These are phyloP conservation scores for Onychomys leucogaster DNA, from an alignment of 2,797 vertebrate species.

Conservation along the genomic window DNA sequence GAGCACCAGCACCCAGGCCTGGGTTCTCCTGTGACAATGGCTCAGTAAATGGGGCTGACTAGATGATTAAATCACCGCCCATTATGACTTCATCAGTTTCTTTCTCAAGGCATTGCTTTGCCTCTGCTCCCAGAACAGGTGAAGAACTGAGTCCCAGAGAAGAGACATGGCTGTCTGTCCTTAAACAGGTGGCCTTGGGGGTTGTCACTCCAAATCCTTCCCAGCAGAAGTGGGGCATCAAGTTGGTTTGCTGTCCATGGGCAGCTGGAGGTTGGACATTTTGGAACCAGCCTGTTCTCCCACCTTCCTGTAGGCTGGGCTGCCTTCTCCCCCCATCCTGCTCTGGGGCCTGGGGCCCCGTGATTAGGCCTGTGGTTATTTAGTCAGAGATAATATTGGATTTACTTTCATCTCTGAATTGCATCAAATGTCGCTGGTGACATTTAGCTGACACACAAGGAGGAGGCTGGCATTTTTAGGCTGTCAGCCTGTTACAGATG, in stretches of 20 bases:
- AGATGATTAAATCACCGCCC: neutral
- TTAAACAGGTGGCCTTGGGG: neutral
- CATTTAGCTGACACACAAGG: slow-evolving; percentile 88
- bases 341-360: slow-evolving; percentile 52
- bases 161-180: neutral
- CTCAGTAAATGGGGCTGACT: neutral
- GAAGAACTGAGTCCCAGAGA: neutral
- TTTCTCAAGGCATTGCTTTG: neutral
- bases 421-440: slow-evolving; percentile 86
- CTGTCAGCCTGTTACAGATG: slow-evolving; percentile 86
- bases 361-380: slow-evolving; percentile 79
- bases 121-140: neutral
- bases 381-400: slow-evolving; percentile 84
- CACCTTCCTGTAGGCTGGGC: neutral
- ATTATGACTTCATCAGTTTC: neutral
- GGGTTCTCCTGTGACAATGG: neutral
- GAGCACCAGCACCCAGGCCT: neutral
- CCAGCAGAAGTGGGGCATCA: neutral
- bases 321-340: slow-evolving; percentile 34
- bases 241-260: neutral
- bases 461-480: slow-evolving; percentile 87
- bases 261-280: neutral
- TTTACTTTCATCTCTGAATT: slow-evolving; percentile 86
- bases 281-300: neutral
- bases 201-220: neutral